These are phyloP conservation scores for Sturnira hondurensis DNA, from an alignment of 2,113 vertebrate genomes.

Conservation along the genomic window DNA sequence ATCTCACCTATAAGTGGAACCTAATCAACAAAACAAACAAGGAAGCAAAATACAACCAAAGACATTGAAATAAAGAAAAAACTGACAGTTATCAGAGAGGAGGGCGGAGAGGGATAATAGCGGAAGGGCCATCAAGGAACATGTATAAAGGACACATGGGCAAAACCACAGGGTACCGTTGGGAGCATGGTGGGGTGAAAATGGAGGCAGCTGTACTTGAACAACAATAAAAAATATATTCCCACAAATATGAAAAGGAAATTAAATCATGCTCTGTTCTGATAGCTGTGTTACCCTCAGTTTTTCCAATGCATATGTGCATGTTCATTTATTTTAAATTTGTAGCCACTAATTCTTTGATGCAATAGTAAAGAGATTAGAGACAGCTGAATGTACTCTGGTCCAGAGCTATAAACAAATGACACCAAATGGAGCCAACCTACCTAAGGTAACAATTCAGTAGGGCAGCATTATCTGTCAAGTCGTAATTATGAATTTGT, in stretches of 20 bases:
- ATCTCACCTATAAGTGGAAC: too few relatives aligned
- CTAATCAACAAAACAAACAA: too few relatives aligned
- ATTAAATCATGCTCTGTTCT: neutral
- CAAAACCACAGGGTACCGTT: too few relatives aligned
- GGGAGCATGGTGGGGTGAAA: too few relatives aligned
- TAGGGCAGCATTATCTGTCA: neutral
- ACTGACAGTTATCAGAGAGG: too few relatives aligned
- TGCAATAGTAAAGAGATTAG: neutral
- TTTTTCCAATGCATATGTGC: neutral
- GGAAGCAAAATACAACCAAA: too few relatives aligned
- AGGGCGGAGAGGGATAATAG: too few relatives aligned
- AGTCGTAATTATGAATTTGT: conserved; percentile 29
- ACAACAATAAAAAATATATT: neutral
- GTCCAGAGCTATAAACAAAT: neutral
- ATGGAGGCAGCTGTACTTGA: too few relatives aligned
- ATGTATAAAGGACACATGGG: too few relatives aligned
- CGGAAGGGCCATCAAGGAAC: too few relatives aligned
- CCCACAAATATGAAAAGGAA: neutral
- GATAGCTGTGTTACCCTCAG: neutral
- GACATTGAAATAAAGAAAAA: too few relatives aligned
- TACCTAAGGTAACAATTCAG: neutral
- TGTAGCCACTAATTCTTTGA: neutral
- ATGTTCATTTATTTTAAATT: conserved; percentile 13
- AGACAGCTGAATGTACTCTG: neutral
- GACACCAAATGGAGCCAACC: neutral